phyloP scores from a whole-genome alignment of 1,140 invertebrate genomes.

The Anastrepha obliqua region DNA sequence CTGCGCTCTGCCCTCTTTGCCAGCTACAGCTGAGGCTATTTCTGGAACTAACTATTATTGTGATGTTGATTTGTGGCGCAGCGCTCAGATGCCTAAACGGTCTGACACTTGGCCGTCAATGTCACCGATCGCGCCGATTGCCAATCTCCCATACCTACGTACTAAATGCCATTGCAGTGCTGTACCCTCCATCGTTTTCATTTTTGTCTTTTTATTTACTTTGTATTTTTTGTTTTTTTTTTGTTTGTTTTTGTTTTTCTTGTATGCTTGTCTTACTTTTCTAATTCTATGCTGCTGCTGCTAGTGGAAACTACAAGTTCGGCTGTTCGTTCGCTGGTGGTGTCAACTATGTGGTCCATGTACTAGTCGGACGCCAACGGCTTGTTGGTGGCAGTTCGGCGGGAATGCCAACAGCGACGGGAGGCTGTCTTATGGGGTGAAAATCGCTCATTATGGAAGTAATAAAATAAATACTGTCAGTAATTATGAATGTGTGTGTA shows the following conservation, averaged over 20 bases:
- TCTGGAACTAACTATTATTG: constrained; percentile 2
- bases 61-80: no score
- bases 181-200: constrained; percentile 9
- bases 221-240: neutral
- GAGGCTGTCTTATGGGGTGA: constrained; percentile 28
- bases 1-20: neutral
- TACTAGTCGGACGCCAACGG: neutral
- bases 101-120: constrained; percentile 46
- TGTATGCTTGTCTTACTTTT: constrained; percentile 42
- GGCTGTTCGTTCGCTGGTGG: neutral
- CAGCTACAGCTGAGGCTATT: neutral
- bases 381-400: constrained; percentile 4
- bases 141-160: neutral
- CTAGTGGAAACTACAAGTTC: neutral
- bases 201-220: constrained; percentile 6
- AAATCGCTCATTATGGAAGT: constrained; percentile 56
- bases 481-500: constrained; percentile 43
- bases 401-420: neutral
- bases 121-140: constrained; percentile 29
- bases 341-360: constrained; percentile 28
- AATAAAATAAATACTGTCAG: constrained; percentile 58
- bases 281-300: constrained; percentile 27
- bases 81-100: constrained; percentile 23
- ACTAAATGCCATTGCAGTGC: neutral
- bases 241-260: neutral